Percentiles rank a stretch among this genome's conserved stretches.
These are phyloP conservation scores for Champsocephalus esox DNA, from an alignment of 2,797 vertebrate species.

Conservation along the genomic window DNA sequence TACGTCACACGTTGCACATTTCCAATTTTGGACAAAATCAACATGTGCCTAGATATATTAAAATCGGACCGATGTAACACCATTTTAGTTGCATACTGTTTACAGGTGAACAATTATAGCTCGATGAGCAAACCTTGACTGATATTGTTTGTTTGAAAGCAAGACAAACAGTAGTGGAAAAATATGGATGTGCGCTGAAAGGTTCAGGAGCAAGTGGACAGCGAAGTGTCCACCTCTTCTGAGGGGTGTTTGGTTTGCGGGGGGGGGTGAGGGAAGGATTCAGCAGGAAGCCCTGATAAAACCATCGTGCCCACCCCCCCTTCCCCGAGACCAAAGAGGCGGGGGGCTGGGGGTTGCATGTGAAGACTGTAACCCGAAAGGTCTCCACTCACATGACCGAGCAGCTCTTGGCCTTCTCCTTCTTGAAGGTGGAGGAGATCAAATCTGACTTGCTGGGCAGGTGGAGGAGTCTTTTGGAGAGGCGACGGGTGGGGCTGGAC, in stretches of 20 bases:
- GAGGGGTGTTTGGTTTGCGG: conserved; percentile 78
- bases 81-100: conserved; percentile 76
- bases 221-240: conserved; percentile 83
- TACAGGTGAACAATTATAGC: conserved; percentile 71
- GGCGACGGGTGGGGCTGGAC: conserved; percentile 90
- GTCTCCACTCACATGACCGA: conserved; percentile 91
- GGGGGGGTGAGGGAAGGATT: conserved; percentile 83
- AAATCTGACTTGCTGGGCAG: conserved; percentile 94
- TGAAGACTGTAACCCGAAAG: conserved; percentile 62
- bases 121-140: conserved; percentile 72
- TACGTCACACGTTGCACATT: conserved; percentile 75
- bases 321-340: conserved; percentile 82
- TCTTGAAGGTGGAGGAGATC: conserved; percentile 94
- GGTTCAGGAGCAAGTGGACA: conserved; percentile 85
- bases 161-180: conserved; percentile 72
- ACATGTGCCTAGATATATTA: conserved; percentile 74
- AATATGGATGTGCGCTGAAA: conserved; percentile 79
- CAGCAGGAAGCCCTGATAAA: conserved; percentile 82
- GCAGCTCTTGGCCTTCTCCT: conserved; percentile 97
- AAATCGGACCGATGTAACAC: conserved; percentile 74
- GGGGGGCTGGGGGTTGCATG: conserved; percentile 73
- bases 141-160: conserved; percentile 68
- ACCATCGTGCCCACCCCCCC: conserved; percentile 82
- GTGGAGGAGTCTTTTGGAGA: conserved; percentile 95
- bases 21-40: conserved; percentile 77